Evolutionary conservation across 2,888 invertebrate genomes (phyloP), one percentile per base, ranked within the genome.

Genomic region (Andrena bucephala): DNA sequence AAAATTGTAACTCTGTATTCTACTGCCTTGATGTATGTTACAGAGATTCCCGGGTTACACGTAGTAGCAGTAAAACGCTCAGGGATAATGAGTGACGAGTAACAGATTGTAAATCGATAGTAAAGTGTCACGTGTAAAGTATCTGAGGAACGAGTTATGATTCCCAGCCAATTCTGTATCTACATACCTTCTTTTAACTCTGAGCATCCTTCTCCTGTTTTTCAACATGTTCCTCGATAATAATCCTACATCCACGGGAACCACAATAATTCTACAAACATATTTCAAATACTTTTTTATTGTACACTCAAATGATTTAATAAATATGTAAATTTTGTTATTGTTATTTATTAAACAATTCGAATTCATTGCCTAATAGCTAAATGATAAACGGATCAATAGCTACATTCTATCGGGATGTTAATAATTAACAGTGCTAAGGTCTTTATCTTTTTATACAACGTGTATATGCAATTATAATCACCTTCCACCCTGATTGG

Each of bases 301-400:
- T 71, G 68, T 81, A 69, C 71, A 60, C 52, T 71, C 42, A 48
- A n/a, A 42, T 52, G 27, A 29, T 72, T 71, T 63, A 83, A 83
- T 83, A 83, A 83, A 81, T 29, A 42, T 57, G 36, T 65, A 33
- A 52, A 72, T 75, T 60, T 75, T 67, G 71, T 71, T 59, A 76
- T 27, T 31, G 57, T 42, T 75, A 63, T 71, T 63, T 42, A 27
- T 60, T 65, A 69, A 70, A 48, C 13, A 48, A 50, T 57, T 48
- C 48, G 27, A 29, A 13, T 71, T 62, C 24, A 29, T 57, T 63
- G 7, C 36, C 48, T 36, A 36, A n/a, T 24, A 52, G 36, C 24
- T 10, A 1, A 2, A 10, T 29, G 1, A 24, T 24, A 50, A 63
- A 54, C 13, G 8, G 8, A 54, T 54, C 20, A n/a, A 54, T 33